These are phyloP conservation scores for Centruroides vittatus DNA, from an alignment of 1,140 invertebrate genomes.

Conservation along the genomic window DNA sequence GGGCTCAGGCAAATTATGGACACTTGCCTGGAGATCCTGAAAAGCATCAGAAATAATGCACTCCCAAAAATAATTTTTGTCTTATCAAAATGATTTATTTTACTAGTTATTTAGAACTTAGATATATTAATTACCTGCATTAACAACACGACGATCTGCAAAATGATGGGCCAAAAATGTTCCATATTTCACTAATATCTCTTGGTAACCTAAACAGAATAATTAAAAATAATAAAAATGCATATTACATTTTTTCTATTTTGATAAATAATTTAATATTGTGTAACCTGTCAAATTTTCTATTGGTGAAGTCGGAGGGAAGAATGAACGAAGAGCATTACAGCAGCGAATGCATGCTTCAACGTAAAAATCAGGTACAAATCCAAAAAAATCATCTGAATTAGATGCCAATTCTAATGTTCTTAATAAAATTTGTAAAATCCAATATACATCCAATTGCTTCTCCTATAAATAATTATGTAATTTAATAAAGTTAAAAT, in stretches of 20 bases:
- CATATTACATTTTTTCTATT: neutral
- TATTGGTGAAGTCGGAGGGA: conserved; percentile 33
- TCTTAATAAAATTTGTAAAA: conserved; percentile 40
- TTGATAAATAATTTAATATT: conserved; percentile 1
- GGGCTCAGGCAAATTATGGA: too few relatives aligned
- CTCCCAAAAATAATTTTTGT: too few relatives aligned
- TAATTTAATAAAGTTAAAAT: neutral
- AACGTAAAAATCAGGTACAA: conserved; percentile 67
- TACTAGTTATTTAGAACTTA: too few relatives aligned
- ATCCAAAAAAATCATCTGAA: conserved; percentile 52
- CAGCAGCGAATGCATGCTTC: conserved; percentile 53
- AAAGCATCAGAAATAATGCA: too few relatives aligned
- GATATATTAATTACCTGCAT: conserved; percentile 31
- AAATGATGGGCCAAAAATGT: conserved; percentile 60
- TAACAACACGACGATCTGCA: conserved; percentile 54
- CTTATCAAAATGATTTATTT: too few relatives aligned
- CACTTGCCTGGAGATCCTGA: too few relatives aligned
- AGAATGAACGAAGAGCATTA: conserved; percentile 40
- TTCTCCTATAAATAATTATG: conserved; percentile 31
- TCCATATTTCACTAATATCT: conserved; percentile 44
- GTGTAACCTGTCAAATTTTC: conserved; percentile 38
- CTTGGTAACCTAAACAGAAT: conserved; percentile 28
- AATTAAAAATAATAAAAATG: neutral
- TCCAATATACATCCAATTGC: conserved; percentile 41
- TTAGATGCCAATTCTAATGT: conserved; percentile 42